Evolutionary conservation across 2,113 vertebrate genomes (phyloP).

Genomic region (Phylloscopus trochiloides): DNA sequence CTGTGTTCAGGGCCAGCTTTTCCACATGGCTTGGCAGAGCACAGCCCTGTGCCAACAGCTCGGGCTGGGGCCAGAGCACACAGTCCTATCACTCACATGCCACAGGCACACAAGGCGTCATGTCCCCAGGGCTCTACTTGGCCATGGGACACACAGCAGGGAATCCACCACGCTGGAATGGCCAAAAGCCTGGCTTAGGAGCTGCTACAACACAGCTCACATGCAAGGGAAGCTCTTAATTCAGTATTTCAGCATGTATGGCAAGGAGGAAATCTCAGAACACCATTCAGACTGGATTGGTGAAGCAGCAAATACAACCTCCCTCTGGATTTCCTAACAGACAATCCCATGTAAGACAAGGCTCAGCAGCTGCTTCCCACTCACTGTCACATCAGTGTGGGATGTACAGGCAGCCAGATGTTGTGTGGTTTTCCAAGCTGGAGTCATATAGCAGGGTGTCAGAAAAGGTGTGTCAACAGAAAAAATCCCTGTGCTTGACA

Average conservation of each 20-base stretch:
- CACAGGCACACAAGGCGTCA: neutral
- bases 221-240: neutral
- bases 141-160: neutral
- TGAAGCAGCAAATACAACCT: neutral
- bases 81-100: neutral
- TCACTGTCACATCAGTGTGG: neutral
- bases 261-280: neutral
- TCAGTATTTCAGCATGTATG: neutral
- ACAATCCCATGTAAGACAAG: neutral
- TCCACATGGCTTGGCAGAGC: conserved; percentile 16
- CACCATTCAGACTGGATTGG: fast-evolving
- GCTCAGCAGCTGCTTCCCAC: neutral
- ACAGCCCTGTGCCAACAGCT: neutral
- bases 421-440: neutral
- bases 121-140: neutral
- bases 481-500: neutral
- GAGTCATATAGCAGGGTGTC: neutral
- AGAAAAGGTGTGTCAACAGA: neutral
- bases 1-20: neutral
- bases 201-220: neutral
- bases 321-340: neutral
- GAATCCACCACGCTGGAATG: neutral
- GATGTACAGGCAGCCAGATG: neutral
- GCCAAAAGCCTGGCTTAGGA: neutral
- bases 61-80: neutral